Base-by-base conservation (phyloP, 2,797 vertebrate genomes). In the Spinus pinus region DNA sequence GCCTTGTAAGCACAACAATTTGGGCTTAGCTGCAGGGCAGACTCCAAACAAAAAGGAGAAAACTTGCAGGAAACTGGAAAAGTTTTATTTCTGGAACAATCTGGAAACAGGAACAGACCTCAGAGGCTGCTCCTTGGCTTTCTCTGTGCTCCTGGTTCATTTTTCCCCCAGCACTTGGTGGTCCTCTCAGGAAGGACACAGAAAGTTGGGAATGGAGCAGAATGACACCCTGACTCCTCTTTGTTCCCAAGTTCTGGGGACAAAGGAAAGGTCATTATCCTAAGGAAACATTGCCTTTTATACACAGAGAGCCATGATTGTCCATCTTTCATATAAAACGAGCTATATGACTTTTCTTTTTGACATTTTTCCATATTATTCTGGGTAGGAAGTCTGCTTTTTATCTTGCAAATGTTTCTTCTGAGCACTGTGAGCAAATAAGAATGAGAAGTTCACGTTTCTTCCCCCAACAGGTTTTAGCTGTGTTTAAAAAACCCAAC, bases 181-280 rank as follows among this genome's bases (percentile, higher is more conserved):
- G 12, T 79, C 18, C 7, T 64, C 14, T 56, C n/a, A 22, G 12
- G 3, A 72, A 85, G 47, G 24, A 33, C 30, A 13, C 0, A 0
- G 15, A 22, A 73, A 27, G 8, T 27, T 64, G 21, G 37, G 24
- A 85, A 58, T 62, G 54, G 28, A 79, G 5, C 8, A 41, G 28
- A 10, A 50, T 13, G 39, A n/a, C 10, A 30, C 7, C 31, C 27
- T 53, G 14, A 27, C 11, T 37, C 4, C 17, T 86, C 27, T 70
- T 17, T 35, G 28, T 39, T 51, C 12, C 23, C 19, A 24, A n/a
- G 6, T 61, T 90, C 49, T 65, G 11, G 10, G 27, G 12, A 44
- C n/a, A 31, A 86, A 8, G 15, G 17, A 64, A 70, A 62, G 5
- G 30, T 53, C n/a, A 47, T 5, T 30, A 6, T 39, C 22, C 11